Base-by-base conservation (phyloP, 2,888 invertebrate genomes). In the Enchytraeus crypticus region DNA sequence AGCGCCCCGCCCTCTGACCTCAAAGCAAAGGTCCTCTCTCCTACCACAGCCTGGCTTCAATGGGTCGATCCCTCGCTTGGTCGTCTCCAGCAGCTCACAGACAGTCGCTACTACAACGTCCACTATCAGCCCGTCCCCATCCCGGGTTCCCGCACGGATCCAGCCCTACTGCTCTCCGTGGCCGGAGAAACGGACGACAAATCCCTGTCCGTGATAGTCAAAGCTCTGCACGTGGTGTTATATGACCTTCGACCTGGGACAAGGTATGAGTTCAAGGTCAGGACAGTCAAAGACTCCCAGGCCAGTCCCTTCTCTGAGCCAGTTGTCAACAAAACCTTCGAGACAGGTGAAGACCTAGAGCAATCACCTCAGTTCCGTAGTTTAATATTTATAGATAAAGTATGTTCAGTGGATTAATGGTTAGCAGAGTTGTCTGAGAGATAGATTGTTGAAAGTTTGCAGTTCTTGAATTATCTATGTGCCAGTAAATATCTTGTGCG, bases 231-330 rank as follows among this genome's bases (percentile, higher is more conserved):
- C 30, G 85, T 87, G 58, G 82, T 87, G 32, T 84, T 95, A 43
- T 85, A 85, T 71, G 85, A 86, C 33, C 84, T 96, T 58, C 85
- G 86, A 23, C 86, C 92, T 0, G 85, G 87, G 65, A 90, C 91
- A 2, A 85, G 85, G 0, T 95, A 96, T 79, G 87, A 86, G 76
- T 92, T 95, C 80, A 91, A 91, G 80, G 87, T 95, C 67, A 90
- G 92, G 79, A 91, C 93, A 0, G 82, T 89, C 57, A 90, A 88
- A 56, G 63, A 66, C 38, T 29, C 60, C 4, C 32, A 43, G 26
- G 38, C 58, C 29, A 65, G 65, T 23, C 49, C 57, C 14, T 66
- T 64, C 62, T 62, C 65, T 21, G 57, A 53, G 51, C 27, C 34
- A 33, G 55, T 59, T 51, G 27, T 38, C 56, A 66, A 66, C 62